phyloP scores from a whole-genome alignment of 2,797 vertebrate genomes.

The Cuniculus paca region DNA sequence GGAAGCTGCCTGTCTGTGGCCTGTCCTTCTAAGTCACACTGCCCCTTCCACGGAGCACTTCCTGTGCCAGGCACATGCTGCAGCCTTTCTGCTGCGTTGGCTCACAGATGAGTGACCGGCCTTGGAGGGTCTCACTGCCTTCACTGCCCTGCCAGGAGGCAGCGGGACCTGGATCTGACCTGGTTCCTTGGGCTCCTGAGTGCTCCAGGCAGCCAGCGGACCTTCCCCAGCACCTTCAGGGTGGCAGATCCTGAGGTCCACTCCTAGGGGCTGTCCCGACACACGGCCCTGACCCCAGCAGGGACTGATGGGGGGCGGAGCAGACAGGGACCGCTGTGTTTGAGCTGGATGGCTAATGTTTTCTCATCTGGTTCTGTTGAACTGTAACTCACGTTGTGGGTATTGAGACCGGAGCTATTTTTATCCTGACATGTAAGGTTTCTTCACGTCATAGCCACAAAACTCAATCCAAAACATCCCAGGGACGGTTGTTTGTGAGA shows the following conservation, averaged over 20 bases:
- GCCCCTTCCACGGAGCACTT: not conserved
- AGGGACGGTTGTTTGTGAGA: constrained; percentile 81
- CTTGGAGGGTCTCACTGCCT: not conserved
- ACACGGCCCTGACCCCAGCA: not conserved
- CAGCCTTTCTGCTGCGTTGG: not conserved
- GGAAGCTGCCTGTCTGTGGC: not conserved
- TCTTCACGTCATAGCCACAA: constrained; percentile 79
- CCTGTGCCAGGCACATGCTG: not conserved
- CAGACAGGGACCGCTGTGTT: constrained; percentile 24
- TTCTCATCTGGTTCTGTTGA: constrained; percentile 88
- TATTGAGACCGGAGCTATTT: constrained; percentile 87
- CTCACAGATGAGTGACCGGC: not conserved
- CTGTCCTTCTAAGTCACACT: not conserved
- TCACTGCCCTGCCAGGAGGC: not conserved
- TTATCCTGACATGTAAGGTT: constrained; percentile 85
- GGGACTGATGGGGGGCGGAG: not conserved
- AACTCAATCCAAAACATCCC: constrained; percentile 88
- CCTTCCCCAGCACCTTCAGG: not conserved
- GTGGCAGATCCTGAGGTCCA: not conserved
- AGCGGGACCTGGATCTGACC: not conserved
- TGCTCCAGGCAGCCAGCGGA: not conserved
- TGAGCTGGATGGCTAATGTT: constrained; percentile 59
- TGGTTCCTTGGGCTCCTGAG: not conserved
- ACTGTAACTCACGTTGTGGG: constrained; percentile 53
- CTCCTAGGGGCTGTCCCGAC: not conserved